Percentiles rank a stretch among this genome's conserved stretches.
These are phyloP conservation scores for Cheilosia variabilis DNA, from an alignment of 2,888 invertebrate genomes.

Conservation along the genomic window DNA sequence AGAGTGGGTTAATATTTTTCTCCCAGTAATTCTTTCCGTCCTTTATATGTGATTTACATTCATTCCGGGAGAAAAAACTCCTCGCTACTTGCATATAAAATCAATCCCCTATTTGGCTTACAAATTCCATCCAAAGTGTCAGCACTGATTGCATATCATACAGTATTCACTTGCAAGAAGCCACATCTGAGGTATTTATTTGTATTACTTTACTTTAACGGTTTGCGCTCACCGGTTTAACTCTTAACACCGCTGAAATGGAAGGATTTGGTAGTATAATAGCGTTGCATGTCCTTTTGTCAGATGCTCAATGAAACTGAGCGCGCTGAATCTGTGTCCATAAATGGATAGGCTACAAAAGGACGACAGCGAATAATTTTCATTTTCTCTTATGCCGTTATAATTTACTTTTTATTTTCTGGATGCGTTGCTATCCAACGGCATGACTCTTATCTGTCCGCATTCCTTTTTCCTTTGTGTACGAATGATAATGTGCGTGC, in stretches of 20 bases:
- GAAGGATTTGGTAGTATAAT: slow-evolving; percentile 13
- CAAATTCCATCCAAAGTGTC: slow-evolving; percentile 23
- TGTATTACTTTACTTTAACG: slow-evolving; percentile 11
- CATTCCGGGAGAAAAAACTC: too few species aligned
- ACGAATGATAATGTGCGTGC: slow-evolving; percentile 67
- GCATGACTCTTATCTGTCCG: slow-evolving; percentile 8
- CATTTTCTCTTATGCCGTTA: slow-evolving; percentile 11
- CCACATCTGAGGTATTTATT: slow-evolving; percentile 1
- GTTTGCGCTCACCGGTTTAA: slow-evolving; percentile 13
- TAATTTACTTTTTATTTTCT: slow-evolving; percentile 60
- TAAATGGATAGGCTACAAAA: too few species aligned
- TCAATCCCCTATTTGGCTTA: neutral
- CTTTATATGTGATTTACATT: too few species aligned
- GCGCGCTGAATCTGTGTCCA: neutral
- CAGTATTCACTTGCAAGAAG: slow-evolving; percentile 11
- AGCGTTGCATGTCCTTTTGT: slow-evolving; percentile 7
- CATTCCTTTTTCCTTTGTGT: slow-evolving; percentile 25
- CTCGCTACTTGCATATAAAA: too few species aligned
- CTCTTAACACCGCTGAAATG: slow-evolving; percentile 19
- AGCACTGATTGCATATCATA: slow-evolving; percentile 17
- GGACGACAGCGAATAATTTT: slow-evolving; percentile 3
- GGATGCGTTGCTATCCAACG: slow-evolving; percentile 13
- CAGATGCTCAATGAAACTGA: slow-evolving; percentile 18
- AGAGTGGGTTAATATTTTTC: too few species aligned
- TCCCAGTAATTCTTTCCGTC: too few species aligned